Conservation (phyloP, 2,888 invertebrate species). For the Apamea sordens region DNA sequence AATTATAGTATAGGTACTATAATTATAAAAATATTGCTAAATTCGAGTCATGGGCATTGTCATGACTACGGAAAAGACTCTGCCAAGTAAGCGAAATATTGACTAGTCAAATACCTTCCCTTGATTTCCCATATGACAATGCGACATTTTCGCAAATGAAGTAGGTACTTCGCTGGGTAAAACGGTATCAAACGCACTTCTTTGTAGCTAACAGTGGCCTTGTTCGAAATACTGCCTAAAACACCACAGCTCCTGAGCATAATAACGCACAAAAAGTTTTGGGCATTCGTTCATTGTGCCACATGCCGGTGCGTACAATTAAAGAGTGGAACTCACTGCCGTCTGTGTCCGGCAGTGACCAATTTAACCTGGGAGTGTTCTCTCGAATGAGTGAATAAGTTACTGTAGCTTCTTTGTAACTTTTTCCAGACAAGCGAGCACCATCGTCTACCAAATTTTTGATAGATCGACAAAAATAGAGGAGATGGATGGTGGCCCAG, state of each 20-base stretch:
- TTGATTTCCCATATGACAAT: constrained; percentile 1
- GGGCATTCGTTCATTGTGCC: neutral
- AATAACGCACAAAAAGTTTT: neutral
- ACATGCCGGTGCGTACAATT: neutral
- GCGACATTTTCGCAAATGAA: neutral
- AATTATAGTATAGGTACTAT: too few species aligned
- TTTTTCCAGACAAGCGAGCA: neutral
- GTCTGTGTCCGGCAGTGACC: too few species aligned
- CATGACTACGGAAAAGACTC: constrained; percentile 2
- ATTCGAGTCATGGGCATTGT: neutral
- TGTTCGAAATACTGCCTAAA: neutral
- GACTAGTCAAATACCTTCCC: neutral
- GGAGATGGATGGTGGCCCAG: neutral
- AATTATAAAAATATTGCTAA: too few species aligned
- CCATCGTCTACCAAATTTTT: neutral
- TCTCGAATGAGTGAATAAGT: neutral
- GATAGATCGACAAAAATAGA: neutral
- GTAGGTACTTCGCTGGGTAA: neutral
- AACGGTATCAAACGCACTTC: neutral
- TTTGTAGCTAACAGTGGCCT: neutral
- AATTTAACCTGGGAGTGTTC: neutral
- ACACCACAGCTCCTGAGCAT: neutral
- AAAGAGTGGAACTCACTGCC: neutral
- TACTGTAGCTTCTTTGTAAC: neutral
- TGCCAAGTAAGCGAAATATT: constrained; percentile 18